Percentiles rank a stretch among this genome's conserved stretches.
Evolutionary conservation across 2,888 invertebrate species (phyloP).

Genomic region (Agrilus biguttatus): DNA sequence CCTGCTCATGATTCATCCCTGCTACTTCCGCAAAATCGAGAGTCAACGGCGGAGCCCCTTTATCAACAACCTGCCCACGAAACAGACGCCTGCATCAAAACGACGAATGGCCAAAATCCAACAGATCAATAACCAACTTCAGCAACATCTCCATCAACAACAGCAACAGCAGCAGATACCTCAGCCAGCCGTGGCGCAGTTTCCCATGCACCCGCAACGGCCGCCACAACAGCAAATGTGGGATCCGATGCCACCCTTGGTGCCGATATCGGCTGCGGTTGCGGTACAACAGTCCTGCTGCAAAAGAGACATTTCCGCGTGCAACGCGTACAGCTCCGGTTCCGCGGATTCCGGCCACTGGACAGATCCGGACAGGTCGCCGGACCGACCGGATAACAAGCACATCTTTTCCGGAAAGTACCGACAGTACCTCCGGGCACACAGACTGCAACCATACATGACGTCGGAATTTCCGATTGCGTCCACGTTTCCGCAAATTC

Average conservation of each 20-base stretch:
- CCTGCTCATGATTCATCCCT: conserved; percentile 79
- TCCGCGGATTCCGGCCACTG: conserved; percentile 27
- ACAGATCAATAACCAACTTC: conserved; percentile 19
- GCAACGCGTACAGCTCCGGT: conserved; percentile 22
- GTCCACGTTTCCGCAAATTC: conserved; percentile 39
- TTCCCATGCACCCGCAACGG: conserved; percentile 15
- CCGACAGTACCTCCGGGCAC: conserved; percentile 41
- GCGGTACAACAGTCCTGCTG: conserved; percentile 20
- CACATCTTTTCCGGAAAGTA: conserved; percentile 38
- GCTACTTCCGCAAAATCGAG: conserved; percentile 77
- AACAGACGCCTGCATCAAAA: conserved; percentile 10
- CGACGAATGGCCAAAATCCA: conserved; percentile 3
- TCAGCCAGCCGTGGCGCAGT: conserved; percentile 24
- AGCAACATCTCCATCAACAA: conserved; percentile 16
- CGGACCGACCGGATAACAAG: conserved; percentile 26
- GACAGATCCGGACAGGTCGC: conserved; percentile 28
- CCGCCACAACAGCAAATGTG: conserved; percentile 13
- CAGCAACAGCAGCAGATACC: conserved; percentile 26
- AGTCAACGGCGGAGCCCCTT: conserved; percentile 69
- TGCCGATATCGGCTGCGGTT: conserved; percentile 23
- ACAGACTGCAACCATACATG: conserved; percentile 43
- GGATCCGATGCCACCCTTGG: conserved; percentile 25
- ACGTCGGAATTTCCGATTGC: conserved; percentile 32
- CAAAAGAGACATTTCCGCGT: conserved; percentile 27
- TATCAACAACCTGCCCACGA: conserved; percentile 61